A percentile compares a stretch with the other conserved stretches of the same genome.
These are phyloP conservation scores for Seriola rivoliana DNA, from an alignment of 2,113 vertebrate species.

Conservation along the genomic window DNA sequence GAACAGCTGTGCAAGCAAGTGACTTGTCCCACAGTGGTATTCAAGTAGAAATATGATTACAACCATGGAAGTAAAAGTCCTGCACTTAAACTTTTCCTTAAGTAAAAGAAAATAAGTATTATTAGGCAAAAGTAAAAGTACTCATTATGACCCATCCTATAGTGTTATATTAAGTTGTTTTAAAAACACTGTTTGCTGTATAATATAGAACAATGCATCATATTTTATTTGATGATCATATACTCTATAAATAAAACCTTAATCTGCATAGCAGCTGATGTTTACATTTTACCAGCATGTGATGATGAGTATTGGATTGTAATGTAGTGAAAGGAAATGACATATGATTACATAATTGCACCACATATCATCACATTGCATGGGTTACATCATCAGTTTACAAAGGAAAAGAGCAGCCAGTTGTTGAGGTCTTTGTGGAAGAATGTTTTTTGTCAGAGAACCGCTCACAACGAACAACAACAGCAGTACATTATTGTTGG, in stretches of 20 bases:
- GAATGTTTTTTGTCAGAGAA: constrained; percentile 10
- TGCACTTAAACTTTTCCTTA: too few relatives aligned
- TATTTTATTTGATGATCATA: background rate
- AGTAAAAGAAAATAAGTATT: too few relatives aligned
- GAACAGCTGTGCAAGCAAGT: background rate
- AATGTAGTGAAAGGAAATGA: constrained; percentile 11
- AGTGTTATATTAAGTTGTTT: background rate
- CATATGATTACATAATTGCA: constrained; percentile 24
- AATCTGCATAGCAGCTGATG: background rate
- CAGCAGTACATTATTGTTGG: constrained; percentile 14
- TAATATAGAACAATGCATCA: background rate
- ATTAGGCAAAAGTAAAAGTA: background rate
- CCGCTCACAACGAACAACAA: constrained; percentile 22
- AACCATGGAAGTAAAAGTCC: background rate
- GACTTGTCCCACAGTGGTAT: background rate
- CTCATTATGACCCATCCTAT: background rate
- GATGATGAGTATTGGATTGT: background rate
- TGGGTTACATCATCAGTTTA: constrained; percentile 38
- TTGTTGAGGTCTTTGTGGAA: constrained; percentile 7
- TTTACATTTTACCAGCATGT: constrained; percentile 5
- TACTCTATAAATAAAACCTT: background rate
- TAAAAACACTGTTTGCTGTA: background rate
- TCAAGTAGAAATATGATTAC: background rate
- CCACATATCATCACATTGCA: background rate
- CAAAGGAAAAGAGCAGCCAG: constrained; percentile 23